Base-by-base conservation (phyloP, 2,113 vertebrate species). In the Pithys albifrons region DNA sequence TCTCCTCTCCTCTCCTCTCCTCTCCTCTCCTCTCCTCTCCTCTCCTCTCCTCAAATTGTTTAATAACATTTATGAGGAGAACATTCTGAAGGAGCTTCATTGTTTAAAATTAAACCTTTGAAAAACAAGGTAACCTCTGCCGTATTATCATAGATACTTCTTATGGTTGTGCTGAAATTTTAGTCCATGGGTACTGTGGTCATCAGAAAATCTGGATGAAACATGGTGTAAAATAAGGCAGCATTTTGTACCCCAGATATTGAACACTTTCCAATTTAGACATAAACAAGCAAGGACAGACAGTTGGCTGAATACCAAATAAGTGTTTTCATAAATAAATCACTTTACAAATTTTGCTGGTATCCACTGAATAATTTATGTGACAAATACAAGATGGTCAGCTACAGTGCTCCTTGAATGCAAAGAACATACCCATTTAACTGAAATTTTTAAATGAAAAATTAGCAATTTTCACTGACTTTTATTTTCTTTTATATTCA, bases 321-420 rank as follows among this genome's bases (percentile, higher is more conserved):
- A 80, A 82, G 31, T 70, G 58, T 12, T 90, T 83, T 67, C 79
- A 70, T 88, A 92, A 88, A 88, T 94, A 95, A 93, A 86, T 92
- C 59, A 66, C 71, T 90, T 88, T 7, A 86, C 19, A 87, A 85
- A 91, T 90, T 88, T 91, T 85, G 10, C 58, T 90, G 29, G 16
- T 89, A n/a, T 69, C 45, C 16, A 17, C 35, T 80, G 86, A 94
- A 94, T 84, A 91, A 94, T 87, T 77, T 64, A 87, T 89, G 51
- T 69, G 28, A 41, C 54, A 90, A 80, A 85, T 5, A 80, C 5
- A 31, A 72, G 22, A 79, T 58, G 12, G 51, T n/a, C 41, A 80
- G 14, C 9, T 49, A 52, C 5, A 61, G 13, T 27, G 5, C 6
- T 79, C 7, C n/a, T 52, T 80, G 58, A 82, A 85, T 83, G 69